Conservation (phyloP, 2,113 vertebrate species). For the Oophaga pumilio region DNA sequence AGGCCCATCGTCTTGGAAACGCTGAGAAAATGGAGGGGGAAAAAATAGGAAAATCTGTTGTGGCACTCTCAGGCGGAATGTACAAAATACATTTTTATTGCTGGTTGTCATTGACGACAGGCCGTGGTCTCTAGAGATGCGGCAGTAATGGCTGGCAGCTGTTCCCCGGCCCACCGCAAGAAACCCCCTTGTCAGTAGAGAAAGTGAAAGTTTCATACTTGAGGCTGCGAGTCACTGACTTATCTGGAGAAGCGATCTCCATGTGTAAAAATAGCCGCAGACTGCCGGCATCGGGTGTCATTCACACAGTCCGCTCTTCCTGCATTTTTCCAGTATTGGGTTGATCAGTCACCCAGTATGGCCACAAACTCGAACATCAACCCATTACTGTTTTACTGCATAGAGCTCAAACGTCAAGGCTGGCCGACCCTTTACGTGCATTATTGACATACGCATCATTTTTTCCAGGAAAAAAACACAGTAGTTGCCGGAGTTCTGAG, state of each 20-base stretch:
- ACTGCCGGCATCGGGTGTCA: too few species aligned
- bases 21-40: background rate
- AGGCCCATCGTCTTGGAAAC: background rate
- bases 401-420: too few species aligned
- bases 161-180: background rate
- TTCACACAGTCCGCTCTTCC: too few species aligned
- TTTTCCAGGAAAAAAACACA: too few species aligned
- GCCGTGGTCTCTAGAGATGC: background rate
- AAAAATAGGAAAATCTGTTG: background rate
- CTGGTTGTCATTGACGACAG: background rate
- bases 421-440: too few species aligned
- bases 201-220: slow-evolving; percentile 25
- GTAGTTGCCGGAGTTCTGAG: too few species aligned
- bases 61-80: background rate
- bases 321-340: too few species aligned
- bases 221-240: background rate
- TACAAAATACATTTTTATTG: background rate
- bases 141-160: background rate
- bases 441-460: too few species aligned
- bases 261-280: background rate
- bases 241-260: background rate
- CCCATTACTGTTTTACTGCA: too few species aligned
- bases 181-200: background rate
- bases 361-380: too few species aligned
- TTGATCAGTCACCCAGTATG: too few species aligned